These are phyloP conservation scores for Thereuonema tuberculata DNA, from an alignment of 1,140 invertebrate genomes.

Conservation along the genomic window DNA sequence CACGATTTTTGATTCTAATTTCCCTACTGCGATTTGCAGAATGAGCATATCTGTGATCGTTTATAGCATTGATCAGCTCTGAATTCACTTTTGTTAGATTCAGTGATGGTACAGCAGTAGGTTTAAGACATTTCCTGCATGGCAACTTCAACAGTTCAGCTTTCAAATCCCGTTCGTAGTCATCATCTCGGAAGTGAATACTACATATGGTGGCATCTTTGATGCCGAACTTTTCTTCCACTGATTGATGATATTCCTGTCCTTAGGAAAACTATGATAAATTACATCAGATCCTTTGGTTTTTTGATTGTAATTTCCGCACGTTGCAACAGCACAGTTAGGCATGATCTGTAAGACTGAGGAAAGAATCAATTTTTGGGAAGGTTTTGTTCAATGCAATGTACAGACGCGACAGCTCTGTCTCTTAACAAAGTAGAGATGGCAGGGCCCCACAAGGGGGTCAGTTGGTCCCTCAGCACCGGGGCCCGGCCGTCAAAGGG, in stretches of 20 bases:
- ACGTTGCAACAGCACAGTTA: not conserved
- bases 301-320: not conserved
- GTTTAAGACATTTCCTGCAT: not conserved
- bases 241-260: not conserved
- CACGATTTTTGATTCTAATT: not conserved
- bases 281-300: not conserved
- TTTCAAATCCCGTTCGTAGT: constrained; percentile 15
- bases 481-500: too few species aligned
- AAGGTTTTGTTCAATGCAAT: too few species aligned
- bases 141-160: constrained; percentile 4
- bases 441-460: too few species aligned
- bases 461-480: too few species aligned
- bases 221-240: not conserved
- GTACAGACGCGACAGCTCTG: too few species aligned
- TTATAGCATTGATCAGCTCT: not conserved
- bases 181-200: not conserved
- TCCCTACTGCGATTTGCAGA: not conserved
- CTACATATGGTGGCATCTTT: not conserved
- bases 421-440: too few species aligned
- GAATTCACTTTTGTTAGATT: not conserved
- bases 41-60: not conserved
- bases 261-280: constrained; percentile 5
- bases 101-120: not conserved
- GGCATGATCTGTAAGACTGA: too few species aligned
- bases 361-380: too few species aligned